phyloP scores from a whole-genome alignment of 2,888 invertebrate genomes.

The Macrophya annulata region DNA sequence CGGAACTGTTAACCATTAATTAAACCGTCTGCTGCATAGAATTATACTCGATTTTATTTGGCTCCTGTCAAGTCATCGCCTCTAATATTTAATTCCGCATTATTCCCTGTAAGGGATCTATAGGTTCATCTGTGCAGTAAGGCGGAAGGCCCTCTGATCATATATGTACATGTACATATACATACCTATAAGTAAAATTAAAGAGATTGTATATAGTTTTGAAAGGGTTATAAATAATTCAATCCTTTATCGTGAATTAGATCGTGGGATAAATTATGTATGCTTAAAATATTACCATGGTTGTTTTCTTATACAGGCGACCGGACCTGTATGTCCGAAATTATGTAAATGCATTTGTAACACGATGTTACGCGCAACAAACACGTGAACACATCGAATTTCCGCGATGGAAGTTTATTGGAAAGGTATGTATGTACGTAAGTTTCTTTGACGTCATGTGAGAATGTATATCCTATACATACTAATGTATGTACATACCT shows the following conservation, averaged over 20 bases:
- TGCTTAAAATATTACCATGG: not conserved
- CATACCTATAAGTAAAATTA: not conserved
- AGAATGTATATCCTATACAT: not conserved
- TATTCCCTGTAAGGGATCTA: not conserved
- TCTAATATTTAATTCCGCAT: not conserved
- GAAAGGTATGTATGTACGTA: slow-evolving; percentile 8
- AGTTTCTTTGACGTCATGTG: slow-evolving; percentile 37
- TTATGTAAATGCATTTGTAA: slow-evolving; percentile 41
- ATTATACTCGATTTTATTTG: slow-evolving; percentile 28
- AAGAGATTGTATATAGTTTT: not conserved
- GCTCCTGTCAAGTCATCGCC: not conserved
- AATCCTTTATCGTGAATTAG: slow-evolving; percentile 1
- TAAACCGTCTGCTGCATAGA: not conserved
- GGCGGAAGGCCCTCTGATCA: too few relatives aligned
- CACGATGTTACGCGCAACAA: slow-evolving; percentile 33
- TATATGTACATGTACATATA: not conserved
- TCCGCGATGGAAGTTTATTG: slow-evolving; percentile 6
- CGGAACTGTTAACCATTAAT: slow-evolving; percentile 7
- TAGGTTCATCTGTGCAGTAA: not conserved
- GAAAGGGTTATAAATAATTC: not conserved
- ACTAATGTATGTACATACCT: not conserved
- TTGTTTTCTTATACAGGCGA: not conserved
- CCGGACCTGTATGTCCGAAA: not conserved
- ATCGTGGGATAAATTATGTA: slow-evolving; percentile 12
- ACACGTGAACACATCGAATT: slow-evolving; percentile 44